Evolutionary conservation across 2,888 invertebrate genomes (phyloP), one percentile per base, ranked within the genome.

Genomic region (Herminia tarsipennalis): DNA sequence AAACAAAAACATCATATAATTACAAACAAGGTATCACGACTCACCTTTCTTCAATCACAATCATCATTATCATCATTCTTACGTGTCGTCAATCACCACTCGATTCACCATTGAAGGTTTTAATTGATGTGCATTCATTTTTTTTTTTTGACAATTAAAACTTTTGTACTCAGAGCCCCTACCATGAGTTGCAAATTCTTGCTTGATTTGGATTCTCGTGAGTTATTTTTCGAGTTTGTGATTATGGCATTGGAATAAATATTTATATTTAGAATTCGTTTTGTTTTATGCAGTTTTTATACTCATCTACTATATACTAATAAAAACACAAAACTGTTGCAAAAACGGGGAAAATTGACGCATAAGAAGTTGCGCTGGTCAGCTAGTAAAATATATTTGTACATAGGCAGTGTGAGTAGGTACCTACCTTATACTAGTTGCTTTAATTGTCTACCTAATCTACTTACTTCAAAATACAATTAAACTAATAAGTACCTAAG

Each of bases 121-220:
- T 78, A 76, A 80, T 81, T 78, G 74, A 70, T 72, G 66, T 73
- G 56, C 66, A 75, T 78, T 76, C 70, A 69, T 64, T 65, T 56
- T 51, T 58, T 59, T 52, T 54, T 61, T 55, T 55, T 51, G 41
- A 50, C 68, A 66, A 75, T 72, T 72, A 70, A 66, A 58, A 73
- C 70, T 69, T 69, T 72, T 79, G 73, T 73, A 37, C 42, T 44
- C 20, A 14, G 37, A 39, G 44, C 62, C 71, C 76, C 56, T 52
- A 61, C 40, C 38, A 58, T 77, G 75, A 73, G 42, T 69, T 68
- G 67, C 67, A 50, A 55, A 63, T 62, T 56, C 24, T 35, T 9
- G 18, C 6, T 25, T 25, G 25, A 25, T 41, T 37, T 34, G 9
- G 16, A 18, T 14, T 24, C 25, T 29, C 22, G 17, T 24, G 12